Conservation (phyloP, 53 echinoderm and acorn worm genomes). For the Luidia sarsii region DNA sequence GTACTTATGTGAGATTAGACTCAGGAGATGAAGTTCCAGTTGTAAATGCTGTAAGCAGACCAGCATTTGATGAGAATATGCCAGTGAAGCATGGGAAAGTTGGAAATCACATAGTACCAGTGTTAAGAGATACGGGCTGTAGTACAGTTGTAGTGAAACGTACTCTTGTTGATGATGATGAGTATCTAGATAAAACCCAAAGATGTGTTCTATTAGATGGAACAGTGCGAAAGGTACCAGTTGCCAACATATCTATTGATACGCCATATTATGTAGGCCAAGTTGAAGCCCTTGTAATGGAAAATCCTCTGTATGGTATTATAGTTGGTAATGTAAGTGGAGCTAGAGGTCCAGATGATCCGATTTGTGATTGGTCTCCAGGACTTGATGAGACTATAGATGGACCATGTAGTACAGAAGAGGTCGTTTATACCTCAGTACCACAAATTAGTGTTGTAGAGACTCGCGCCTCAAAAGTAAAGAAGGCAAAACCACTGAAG, state of each 20-base stretch:
- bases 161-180: slow-evolving; percentile 25
- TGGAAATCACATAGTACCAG: neutral
- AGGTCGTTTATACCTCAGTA: neutral
- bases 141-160: slow-evolving; percentile 60
- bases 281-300: slow-evolving; percentile 59
- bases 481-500: slow-evolving; percentile 10
- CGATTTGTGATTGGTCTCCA: slow-evolving; percentile 22
- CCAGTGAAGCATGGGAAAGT: neutral
- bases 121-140: slow-evolving; percentile 60
- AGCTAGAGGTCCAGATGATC: too few species aligned
- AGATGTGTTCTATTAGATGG: slow-evolving; percentile 61
- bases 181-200: slow-evolving; percentile 36
- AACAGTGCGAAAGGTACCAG: slow-evolving; percentile 49
- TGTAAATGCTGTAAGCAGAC: neutral
- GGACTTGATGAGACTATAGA: too few species aligned
- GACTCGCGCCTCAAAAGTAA: slow-evolving; percentile 46
- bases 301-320: slow-evolving; percentile 56
- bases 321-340: slow-evolving; percentile 63
- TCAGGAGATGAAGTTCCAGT: neutral
- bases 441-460: slow-evolving; percentile 29
- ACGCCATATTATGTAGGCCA: slow-evolving; percentile 62
- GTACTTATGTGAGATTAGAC: neutral
- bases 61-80: too few species aligned
- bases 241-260: slow-evolving; percentile 38
- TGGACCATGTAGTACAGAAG: neutral